Evolutionary conservation across 2,888 invertebrate genomes (phyloP), one percentile per base, ranked within the genome.

Genomic region (Cephus nigrinus): DNA sequence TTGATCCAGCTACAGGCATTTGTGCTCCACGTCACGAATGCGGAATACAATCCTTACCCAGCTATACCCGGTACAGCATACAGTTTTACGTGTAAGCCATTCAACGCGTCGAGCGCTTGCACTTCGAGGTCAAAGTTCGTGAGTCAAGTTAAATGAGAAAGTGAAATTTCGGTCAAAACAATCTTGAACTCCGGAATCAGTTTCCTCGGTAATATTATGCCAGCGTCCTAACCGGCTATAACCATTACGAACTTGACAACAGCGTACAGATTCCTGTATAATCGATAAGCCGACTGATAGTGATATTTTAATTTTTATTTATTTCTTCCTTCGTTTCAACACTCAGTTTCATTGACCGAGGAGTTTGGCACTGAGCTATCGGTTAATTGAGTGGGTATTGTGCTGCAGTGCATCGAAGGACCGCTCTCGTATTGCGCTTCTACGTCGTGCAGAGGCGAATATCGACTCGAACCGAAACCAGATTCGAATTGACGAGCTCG

Each of bases 401-500:
- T 55, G 23, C 15, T 23, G 23, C 23, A 23, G 23, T 55, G 55
- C 55, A 55, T 23, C 55, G 23, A 55, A 55, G 55, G 55, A 55
- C 23, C 55, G 2, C 55, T 23, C 55, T 55, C 23, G 55, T 55
- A 55, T 55, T 55, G 23, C 23, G 23, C 55, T 55, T 55, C 5
- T 23, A 55, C 55, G 23, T 55, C 5, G 55, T 55, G 9, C 55
- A 55, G 55, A 23, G 55, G 15, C 9, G 84, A 82, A 86, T 86
- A 86, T 85, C 85, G 84, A 83, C 81, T 84, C 3, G 33, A 9
- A 31, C 31, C 71, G 71, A 71, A 71, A 71, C 32, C 33, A 81
- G 82, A 77, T 76, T 75, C 81, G 84, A 80, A 84, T 85, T 88
- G 85, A 88, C 86, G 87, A 84, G 85, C 83, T 80, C 84, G 84